These are phyloP conservation scores for Cephus spinipes DNA, from an alignment of 2,888 invertebrate genomes.

Conservation along the genomic window DNA sequence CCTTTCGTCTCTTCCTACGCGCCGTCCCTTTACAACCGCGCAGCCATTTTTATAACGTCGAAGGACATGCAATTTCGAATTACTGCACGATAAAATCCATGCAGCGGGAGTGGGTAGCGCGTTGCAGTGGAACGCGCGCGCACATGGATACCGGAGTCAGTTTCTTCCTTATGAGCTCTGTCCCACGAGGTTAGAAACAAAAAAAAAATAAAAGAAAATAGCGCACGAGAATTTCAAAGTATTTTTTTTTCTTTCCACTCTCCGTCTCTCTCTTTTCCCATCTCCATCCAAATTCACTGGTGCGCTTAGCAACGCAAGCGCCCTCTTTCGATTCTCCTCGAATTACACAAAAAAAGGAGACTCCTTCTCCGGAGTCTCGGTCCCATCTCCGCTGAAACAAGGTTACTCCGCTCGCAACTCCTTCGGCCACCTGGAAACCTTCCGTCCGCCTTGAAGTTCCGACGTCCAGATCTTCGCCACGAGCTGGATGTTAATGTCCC, in stretches of 20 bases:
- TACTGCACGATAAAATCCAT: constrained; percentile 52
- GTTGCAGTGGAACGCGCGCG: constrained; percentile 13
- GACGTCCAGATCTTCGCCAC: not conserved
- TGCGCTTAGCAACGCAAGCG: not conserved
- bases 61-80: constrained; percentile 50
- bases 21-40: not conserved
- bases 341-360: not conserved
- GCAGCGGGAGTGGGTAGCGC: constrained; percentile 32
- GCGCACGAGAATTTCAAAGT: not conserved
- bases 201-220: not conserved
- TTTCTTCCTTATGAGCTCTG: not conserved
- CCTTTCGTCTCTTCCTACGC: not conserved
- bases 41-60: constrained; percentile 48
- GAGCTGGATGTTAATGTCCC: not conserved
- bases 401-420: not conserved
- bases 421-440: not conserved
- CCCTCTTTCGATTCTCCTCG: not conserved
- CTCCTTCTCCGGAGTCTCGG: not conserved
- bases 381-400: not conserved
- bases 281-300: not conserved
- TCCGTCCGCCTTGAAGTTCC: not conserved
- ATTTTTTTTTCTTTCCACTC: not conserved
- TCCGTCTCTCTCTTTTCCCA: not conserved
- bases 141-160: constrained; percentile 5
- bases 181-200: not conserved